Evolutionary conservation across 1,140 invertebrate species (phyloP), one percentile per base, ranked within the genome.

Genomic region (Caenorhabditis inopinata): DNA sequence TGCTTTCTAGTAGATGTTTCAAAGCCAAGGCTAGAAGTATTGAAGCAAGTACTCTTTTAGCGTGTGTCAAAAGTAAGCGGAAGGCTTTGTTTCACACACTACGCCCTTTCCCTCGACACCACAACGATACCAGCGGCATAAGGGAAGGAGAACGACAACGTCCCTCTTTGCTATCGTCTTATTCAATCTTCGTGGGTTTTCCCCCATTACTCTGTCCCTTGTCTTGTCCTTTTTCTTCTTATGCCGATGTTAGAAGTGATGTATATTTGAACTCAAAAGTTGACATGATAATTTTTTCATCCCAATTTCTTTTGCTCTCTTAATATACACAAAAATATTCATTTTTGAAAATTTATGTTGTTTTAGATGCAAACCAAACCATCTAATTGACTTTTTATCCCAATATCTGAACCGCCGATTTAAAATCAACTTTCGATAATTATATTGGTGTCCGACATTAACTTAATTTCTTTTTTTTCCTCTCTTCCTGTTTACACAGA

Each of bases 71-170:
- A 58, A 58, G 51, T 68, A 68, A 68, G 58, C 58, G 58, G 58
- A 68, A 68, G 58, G 58, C 58, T 68, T 68, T 68, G 58, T 68
- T 68, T 68, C 58, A 68, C 58, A 68, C 58, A 68, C 38, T 42
- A 68, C 32, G 58, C 38, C 58, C 58, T 68, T 16, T 68, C n/a
- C 58, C 38, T 42, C 58, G 32, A 68, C 58, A 38, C 32, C 32
- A 12, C 21, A 68, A 68, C 58, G 58, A 68, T 68, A 68, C 58
- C 58, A 68, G 58, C 58, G 38, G 58, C 58, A 68, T 68, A 68
- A 35, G 58, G 58, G 21, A 18, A 68, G 35, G 35, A 58, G 53
- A 16, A 58, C 53, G 58, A 68, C 58, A n/a, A 68, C 58, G 58
- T 42, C 58, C 32, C 58, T 68, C 51, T 32, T 32, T 68, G 32